phyloP scores from a whole-genome alignment of 1,140 invertebrate genomes.

The Drosophila malerkotliana region DNA sequence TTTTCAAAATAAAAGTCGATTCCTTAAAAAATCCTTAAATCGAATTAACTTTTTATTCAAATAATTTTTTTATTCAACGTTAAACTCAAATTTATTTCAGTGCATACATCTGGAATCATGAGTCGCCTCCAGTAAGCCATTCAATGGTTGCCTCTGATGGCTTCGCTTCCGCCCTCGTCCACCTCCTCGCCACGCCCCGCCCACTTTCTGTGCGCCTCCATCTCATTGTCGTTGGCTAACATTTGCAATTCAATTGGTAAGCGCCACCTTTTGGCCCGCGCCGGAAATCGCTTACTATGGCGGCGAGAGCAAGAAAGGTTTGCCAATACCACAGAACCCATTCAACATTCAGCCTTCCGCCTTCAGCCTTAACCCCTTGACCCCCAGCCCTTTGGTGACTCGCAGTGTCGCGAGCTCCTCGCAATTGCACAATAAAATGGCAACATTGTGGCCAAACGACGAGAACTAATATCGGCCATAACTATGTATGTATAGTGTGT shows the following conservation, averaged over 20 bases:
- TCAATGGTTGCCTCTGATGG: conserved; percentile 72
- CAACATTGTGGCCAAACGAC: conserved; percentile 63
- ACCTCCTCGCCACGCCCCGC: neutral
- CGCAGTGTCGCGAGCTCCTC: conserved; percentile 44
- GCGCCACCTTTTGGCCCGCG: conserved; percentile 72
- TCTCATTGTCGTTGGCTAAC: conserved; percentile 62
- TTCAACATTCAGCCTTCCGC: neutral
- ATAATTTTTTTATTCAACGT: neutral
- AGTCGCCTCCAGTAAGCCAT: conserved; percentile 52
- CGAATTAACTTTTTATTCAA: neutral
- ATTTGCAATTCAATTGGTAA: conserved; percentile 80
- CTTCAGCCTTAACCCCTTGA: neutral
- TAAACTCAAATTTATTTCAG: conserved; percentile 2
- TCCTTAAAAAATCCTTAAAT: too few relatives aligned
- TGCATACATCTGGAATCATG: conserved; percentile 32
- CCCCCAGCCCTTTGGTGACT: conserved; percentile 1
- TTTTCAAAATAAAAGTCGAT: too few relatives aligned
- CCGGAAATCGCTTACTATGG: conserved; percentile 80
- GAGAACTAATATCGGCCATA: conserved; percentile 66
- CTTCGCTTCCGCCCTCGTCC: conserved; percentile 65
- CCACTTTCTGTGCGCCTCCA: conserved; percentile 8
- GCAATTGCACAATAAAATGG: conserved; percentile 72
- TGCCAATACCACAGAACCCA: conserved; percentile 53
- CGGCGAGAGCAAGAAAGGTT: conserved; percentile 56
- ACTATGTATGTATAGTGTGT: conserved; percentile 49